These are phyloP conservation scores for Hipparchia semele DNA, from an alignment of 2,888 invertebrate genomes.

Conservation along the genomic window DNA sequence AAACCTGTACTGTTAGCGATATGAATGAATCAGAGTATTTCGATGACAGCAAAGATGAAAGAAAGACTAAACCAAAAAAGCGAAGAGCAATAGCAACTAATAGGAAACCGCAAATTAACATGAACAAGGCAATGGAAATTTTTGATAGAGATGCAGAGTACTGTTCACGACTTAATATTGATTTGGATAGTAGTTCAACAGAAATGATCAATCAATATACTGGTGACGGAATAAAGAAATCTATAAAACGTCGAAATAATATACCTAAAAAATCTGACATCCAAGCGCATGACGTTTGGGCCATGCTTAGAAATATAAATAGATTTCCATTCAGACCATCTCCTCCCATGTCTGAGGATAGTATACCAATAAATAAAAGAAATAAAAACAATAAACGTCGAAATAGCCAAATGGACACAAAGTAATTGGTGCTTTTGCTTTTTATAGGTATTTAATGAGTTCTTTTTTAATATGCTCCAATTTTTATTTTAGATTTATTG, in stretches of 20 bases:
- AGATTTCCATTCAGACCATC: conserved; percentile 65
- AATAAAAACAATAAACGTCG: conserved; percentile 45
- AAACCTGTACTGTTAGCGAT: conserved; percentile 68
- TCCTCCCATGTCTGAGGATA: conserved; percentile 64
- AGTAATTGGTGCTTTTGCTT: conserved; percentile 45
- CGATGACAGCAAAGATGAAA: conserved; percentile 47
- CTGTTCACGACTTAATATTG: conserved; percentile 57
- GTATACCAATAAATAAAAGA: conserved; percentile 49
- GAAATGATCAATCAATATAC: conserved; percentile 55
- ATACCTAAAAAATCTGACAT: conserved; percentile 4
- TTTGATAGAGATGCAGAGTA: conserved; percentile 61
- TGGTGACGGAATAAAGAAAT: conserved; percentile 49
- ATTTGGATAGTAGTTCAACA: conserved; percentile 62
- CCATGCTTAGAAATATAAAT: conserved; percentile 67
- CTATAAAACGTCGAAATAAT: conserved; percentile 37
- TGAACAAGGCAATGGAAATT: conserved; percentile 52
- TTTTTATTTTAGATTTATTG: conserved; percentile 57
- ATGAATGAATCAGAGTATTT: conserved; percentile 70
- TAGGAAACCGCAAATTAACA: conserved; percentile 43
- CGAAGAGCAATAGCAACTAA: conserved; percentile 46
- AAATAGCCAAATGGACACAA: conserved; percentile 53
- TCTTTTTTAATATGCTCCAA: neutral
- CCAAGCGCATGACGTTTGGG: conserved; percentile 64
- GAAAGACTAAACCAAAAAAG: conserved; percentile 54
- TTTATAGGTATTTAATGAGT: neutral